Base-by-base conservation (phyloP, 2,888 invertebrate species). In the Agriotes lineatus region DNA sequence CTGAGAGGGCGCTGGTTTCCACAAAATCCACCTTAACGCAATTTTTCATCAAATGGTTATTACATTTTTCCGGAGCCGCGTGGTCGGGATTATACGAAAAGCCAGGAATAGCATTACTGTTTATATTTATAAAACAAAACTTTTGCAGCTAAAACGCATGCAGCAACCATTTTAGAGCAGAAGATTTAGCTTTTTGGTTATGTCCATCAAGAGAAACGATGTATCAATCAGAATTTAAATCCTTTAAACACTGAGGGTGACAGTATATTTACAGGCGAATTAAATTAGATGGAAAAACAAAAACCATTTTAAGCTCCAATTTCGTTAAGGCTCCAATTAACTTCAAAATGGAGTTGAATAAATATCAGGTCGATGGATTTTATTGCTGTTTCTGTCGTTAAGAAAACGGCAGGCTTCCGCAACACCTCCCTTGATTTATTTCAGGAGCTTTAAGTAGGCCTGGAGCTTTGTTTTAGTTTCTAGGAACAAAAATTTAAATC, bases 301-400 rank as follows among this genome's bases (percentile, higher is more conserved):
- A 42, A 37, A 56, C 56, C 37, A n/a, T 37, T 56, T 56, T 5
- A 56, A 42, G 37, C 37, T n/a, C 12, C 39, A 57, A 9, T 57
- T 57, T 37, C 57, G 39, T 57, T 57, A 39, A 57, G 57, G 20
- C 39, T 57, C 42, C 39, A 58, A 58, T 58, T 58, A 58, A 42
- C 18, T 42, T 20, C 10, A 58, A 58, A 39, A 58, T 58, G 25
- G 35, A 57, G 20, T 6, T 10, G 56, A 58, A 58, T 52, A 35
- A 52, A 52, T 52, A 48, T 18, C 22, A 12, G 19, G 22, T 48
- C 22, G 52, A 18, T 52, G 18, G 33, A 18, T 33, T 52, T 52
- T 52, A 52, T 52, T 52, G 52, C 52, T 52, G 30, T 35, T 52
- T 12, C 33, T 52, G 52, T 48, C 22, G 12, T 20, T 48, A 22